A percentile compares a stretch with the other conserved stretches of the same genome.
Evolutionary conservation across 2,888 invertebrate species (phyloP).

Genomic region (Melipona beecheii): DNA sequence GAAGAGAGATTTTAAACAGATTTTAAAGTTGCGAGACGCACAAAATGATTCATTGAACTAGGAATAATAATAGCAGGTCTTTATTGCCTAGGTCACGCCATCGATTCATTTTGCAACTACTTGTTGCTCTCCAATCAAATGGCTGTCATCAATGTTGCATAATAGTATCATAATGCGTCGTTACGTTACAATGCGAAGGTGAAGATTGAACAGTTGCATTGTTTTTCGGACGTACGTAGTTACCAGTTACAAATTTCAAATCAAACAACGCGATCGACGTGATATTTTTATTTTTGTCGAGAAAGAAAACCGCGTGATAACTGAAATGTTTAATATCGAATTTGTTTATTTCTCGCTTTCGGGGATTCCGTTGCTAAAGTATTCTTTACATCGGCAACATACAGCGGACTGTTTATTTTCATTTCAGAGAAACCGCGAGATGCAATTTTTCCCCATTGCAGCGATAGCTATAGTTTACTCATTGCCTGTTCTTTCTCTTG

Average conservation of each 20-base stretch:
- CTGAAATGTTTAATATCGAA: too few relatives aligned
- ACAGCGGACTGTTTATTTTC: not conserved
- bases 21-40: not conserved
- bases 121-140: constrained; percentile 57
- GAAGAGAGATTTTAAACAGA: too few relatives aligned
- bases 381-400: too few relatives aligned
- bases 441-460: not conserved
- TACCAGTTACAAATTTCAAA: not conserved
- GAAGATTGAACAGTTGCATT: not conserved
- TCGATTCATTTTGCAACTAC: constrained; percentile 61
- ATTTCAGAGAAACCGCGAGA: not conserved
- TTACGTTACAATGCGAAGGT: not conserved
- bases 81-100: constrained; percentile 37
- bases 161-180: not conserved
- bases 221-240: not conserved
- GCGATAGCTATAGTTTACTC: not conserved
- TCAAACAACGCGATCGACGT: too few relatives aligned
- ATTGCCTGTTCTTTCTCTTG: not conserved
- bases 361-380: too few relatives aligned
- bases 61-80: constrained; percentile 14
- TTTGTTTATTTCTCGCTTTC: too few relatives aligned
- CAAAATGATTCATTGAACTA: not conserved
- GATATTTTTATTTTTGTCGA: too few relatives aligned
- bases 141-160: constrained; percentile 40
- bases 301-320: too few relatives aligned